phyloP scores from a whole-genome alignment of 2,113 vertebrate genomes.

The Nymphicus hollandicus region DNA sequence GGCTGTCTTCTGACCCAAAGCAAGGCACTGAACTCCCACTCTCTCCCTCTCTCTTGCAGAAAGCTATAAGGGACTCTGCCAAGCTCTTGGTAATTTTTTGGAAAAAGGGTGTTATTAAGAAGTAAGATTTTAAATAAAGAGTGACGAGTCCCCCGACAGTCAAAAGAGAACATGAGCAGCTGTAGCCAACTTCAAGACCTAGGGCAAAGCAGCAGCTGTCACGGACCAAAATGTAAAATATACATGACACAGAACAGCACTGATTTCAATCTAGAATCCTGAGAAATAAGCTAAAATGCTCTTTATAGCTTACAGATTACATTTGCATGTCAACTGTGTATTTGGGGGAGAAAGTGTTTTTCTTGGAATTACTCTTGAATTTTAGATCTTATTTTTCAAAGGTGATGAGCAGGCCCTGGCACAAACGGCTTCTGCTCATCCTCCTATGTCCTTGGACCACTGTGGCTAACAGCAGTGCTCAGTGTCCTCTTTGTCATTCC shows the following conservation, averaged over 20 bases:
- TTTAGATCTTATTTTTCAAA: not conserved
- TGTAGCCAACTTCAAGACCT: not conserved
- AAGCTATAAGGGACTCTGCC: not conserved
- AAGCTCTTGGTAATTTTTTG: conserved; percentile 49
- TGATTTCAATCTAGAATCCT: not conserved
- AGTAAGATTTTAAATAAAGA: conserved; percentile 3
- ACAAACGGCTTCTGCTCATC: not conserved
- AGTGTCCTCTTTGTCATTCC: not conserved
- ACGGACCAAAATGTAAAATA: not conserved
- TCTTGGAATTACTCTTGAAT: not conserved
- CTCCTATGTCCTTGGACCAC: not conserved
- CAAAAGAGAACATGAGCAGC: not conserved
- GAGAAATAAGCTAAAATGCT: not conserved
- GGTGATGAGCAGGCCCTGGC: not conserved
- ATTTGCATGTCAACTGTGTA: not conserved
- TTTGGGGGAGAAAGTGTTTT: not conserved
- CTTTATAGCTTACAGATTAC: not conserved
- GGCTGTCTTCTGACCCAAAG: conserved; percentile 13
- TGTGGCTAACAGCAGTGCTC: not conserved
- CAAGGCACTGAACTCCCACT: conserved; percentile 27
- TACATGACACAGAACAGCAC: not conserved
- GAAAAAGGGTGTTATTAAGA: conserved; percentile 39
- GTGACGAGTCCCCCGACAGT: not conserved
- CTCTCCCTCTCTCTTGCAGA: not conserved
- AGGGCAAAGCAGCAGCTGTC: not conserved